These are phyloP conservation scores for Knipowitschia caucasica DNA, from an alignment of 2,797 vertebrate species.

Conservation along the genomic window DNA sequence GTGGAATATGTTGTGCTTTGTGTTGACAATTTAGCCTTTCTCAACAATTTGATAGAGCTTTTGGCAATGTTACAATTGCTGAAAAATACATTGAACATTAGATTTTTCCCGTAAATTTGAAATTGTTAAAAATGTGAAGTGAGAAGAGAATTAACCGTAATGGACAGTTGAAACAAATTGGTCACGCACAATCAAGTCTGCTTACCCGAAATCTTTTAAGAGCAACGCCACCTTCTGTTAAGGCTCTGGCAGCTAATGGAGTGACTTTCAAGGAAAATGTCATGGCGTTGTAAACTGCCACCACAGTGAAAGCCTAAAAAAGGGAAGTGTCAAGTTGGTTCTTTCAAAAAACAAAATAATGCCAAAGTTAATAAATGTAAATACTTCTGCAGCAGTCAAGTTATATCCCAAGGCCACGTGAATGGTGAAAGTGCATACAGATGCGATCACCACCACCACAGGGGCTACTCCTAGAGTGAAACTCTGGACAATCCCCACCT, in stretches of 20 bases:
- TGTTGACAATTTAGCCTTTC: too few species aligned
- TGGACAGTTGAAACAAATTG: too few species aligned
- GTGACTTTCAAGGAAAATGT: constrained; percentile 82
- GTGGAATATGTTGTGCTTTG: too few species aligned
- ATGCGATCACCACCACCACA: constrained; percentile 79
- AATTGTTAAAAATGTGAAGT: constrained; percentile 39
- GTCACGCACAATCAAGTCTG: neutral
- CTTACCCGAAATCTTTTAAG: constrained; percentile 81
- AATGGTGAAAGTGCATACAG: constrained; percentile 82
- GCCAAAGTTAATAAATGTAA: too few species aligned
- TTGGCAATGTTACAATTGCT: too few species aligned
- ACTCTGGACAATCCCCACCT: constrained; percentile 77
- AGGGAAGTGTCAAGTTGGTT: neutral
- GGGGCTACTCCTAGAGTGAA: constrained; percentile 80
- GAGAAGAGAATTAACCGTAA: too few species aligned
- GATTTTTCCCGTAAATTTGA: constrained; percentile 39
- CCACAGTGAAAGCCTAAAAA: constrained; percentile 80
- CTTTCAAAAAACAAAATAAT: too few species aligned
- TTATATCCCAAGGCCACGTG: constrained; percentile 82
- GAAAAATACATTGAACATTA: too few species aligned
- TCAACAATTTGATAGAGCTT: too few species aligned
- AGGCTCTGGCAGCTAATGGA: constrained; percentile 74
- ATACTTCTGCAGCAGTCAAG: constrained; percentile 81
- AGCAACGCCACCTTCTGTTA: constrained; percentile 79
- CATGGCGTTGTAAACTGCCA: constrained; percentile 85